A percentile compares a stretch with the other conserved stretches of the same genome.
These are phyloP conservation scores for Lacanobia oleracea DNA, from an alignment of 2,888 invertebrate genomes.

Conservation along the genomic window DNA sequence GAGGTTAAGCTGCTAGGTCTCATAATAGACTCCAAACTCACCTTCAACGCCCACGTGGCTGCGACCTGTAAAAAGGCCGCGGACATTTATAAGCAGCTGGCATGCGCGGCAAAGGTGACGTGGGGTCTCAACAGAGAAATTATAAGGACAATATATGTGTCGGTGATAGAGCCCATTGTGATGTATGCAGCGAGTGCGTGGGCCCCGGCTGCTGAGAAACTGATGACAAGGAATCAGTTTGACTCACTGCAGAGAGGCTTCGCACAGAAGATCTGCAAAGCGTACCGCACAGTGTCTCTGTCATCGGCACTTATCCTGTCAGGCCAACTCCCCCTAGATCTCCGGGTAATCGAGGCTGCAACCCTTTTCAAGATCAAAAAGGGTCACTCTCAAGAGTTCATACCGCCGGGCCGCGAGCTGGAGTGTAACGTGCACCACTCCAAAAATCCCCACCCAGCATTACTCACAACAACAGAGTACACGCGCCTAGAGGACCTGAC, in stretches of 20 bases:
- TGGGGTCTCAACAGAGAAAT: no score
- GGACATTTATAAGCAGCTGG: no score
- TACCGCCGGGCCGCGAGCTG: neutral
- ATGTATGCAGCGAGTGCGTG: neutral
- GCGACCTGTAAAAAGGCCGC: no score
- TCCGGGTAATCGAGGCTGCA: neutral
- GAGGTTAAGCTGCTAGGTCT: no score
- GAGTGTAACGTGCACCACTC: neutral
- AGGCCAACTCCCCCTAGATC: constrained; percentile 6
- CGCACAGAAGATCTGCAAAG: constrained; percentile 15
- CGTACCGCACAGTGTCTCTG: constrained; percentile 17
- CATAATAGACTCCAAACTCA: no score
- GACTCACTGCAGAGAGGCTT: neutral
- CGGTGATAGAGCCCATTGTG: no score
- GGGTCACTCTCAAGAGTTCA: neutral
- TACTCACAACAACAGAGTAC: constrained; percentile 8
- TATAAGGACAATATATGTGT: no score
- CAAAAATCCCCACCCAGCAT: neutral
- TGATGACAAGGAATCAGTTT: neutral
- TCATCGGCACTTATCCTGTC: constrained; percentile 14
- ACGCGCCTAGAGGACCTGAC: neutral
- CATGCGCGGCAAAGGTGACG: no score
- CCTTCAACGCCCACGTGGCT: constrained; percentile 13
- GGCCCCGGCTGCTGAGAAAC: neutral
- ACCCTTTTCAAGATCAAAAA: constrained; percentile 3